Base-by-base conservation (phyloP, 2,797 vertebrate species). In the Thunnus albacares region DNA sequence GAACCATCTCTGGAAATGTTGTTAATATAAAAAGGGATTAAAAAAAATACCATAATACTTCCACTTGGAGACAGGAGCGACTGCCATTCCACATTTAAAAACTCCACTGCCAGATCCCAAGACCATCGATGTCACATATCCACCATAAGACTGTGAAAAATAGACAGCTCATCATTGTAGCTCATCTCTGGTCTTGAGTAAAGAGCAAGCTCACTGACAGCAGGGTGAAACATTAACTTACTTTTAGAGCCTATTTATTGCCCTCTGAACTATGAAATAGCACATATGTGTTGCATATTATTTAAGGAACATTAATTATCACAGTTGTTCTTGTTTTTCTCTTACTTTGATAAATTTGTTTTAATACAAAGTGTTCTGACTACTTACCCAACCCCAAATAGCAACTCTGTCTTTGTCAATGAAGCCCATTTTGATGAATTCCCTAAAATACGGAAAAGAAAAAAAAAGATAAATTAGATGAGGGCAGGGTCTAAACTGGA, bases 351-450 rank as follows among this genome's bases (percentile, higher is more conserved):
- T 14, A 58, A 90, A 38, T 38, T 10, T 38, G 38, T 38, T 11
- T 28, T 14, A 49, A 20, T 28, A 33, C 1, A 4, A 4, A 35
- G n/a, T 24, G 11, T 58, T 24, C 6, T 30, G 6, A 43, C 1
- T 43, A 96, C 98, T 97, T 91, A 99, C 98, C 98, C 98, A 99
- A 79, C 98, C 98, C 98, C 98, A 99, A 85, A 99, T 98, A 74
- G 98, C 98, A 72, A 99, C 90, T 89, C 95, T 95, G n/a, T 94
- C 22, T 85, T 96, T 92, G 86, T 99, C 97, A 82, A 99, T 93
- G 89, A 95, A 99, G 77, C 94, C 93, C 96, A 97, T 95, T 74
- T 97, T 90, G 87, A 95, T 95, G 89, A 99, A 98, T 82, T 94
- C 83, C 86, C 98, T 99, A 76, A 79, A 88, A 96, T 82, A 81